Evolutionary conservation across 2,797 vertebrate genomes (phyloP).

Genomic region (Neomorphus geoffroyi): DNA sequence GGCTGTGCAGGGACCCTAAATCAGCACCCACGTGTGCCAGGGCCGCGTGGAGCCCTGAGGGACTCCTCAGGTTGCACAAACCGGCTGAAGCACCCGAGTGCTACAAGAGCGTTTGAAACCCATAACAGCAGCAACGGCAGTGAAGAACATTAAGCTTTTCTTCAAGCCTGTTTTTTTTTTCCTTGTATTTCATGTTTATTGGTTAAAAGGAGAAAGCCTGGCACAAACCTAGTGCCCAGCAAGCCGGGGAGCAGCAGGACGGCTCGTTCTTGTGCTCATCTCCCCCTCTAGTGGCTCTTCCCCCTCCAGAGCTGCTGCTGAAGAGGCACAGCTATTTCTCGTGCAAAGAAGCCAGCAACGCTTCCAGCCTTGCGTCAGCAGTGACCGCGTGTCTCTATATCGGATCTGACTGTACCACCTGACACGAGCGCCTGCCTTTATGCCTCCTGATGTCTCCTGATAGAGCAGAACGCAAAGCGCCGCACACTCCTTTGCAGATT

Average conservation of each 20-base stretch:
- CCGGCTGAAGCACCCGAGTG: neutral
- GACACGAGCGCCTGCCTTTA: neutral
- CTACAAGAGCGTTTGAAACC: neutral
- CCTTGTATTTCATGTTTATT: neutral
- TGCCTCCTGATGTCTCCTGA: neutral
- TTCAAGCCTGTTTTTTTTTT: neutral
- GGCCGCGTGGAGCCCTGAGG: fast-evolving
- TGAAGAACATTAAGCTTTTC: neutral
- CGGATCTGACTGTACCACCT: fast-evolving
- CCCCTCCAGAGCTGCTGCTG: neutral
- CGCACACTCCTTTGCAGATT: fast-evolving
- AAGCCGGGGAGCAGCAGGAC: neutral
- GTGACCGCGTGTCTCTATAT: fast-evolving
- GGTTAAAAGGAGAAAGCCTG: neutral
- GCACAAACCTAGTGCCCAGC: neutral
- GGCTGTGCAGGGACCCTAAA: neutral
- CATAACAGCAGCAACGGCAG: fast-evolving
- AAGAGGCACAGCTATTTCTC: neutral
- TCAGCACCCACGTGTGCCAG: fast-evolving
- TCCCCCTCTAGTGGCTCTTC: neutral
- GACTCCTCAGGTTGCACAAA: neutral
- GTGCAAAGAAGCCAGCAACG: neutral
- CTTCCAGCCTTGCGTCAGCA: neutral
- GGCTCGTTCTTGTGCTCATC: neutral
- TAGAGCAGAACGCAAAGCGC: neutral